These are phyloP conservation scores for Microctonus brassicae DNA, from an alignment of 2,888 invertebrate species.

Conservation along the genomic window DNA sequence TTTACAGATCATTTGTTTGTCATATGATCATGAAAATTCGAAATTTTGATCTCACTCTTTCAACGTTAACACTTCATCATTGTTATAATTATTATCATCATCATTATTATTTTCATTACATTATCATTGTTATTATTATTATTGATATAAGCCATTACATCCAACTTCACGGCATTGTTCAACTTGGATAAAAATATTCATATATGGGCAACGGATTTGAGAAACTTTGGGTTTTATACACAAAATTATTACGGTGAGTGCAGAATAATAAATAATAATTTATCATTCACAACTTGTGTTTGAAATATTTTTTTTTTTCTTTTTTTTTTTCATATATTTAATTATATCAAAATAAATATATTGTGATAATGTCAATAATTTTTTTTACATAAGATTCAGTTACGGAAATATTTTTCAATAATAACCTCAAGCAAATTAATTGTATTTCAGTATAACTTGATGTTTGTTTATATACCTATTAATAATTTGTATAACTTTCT, in stretches of 20 bases:
- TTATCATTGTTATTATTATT: conserved; percentile 12
- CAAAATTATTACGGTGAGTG: no score
- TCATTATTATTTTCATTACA: not conserved
- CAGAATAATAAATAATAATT: no score
- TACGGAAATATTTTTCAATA: not conserved
- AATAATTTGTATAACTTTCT: not conserved
- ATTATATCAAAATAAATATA: not conserved
- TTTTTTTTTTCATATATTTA: not conserved
- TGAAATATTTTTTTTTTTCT: not conserved
- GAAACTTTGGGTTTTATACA: conserved; percentile 41
- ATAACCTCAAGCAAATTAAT: not conserved
- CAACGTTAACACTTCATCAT: no score
- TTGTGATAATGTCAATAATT: not conserved
- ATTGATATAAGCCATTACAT: conserved; percentile 27
- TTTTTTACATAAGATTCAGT: not conserved
- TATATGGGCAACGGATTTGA: conserved; percentile 59
- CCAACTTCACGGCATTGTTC: conserved; percentile 55
- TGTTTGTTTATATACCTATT: not conserved
- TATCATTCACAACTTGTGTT: no score
- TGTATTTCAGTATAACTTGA: not conserved
- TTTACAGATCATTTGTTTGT: no score
- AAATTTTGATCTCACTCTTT: no score
- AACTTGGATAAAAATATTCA: conserved; percentile 59
- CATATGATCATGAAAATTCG: no score
- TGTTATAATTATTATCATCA: no score